Evolutionary conservation across 2,888 invertebrate species (phyloP), one percentile per base, ranked within the genome.

Genomic region (Cerceris ruficornis): DNA sequence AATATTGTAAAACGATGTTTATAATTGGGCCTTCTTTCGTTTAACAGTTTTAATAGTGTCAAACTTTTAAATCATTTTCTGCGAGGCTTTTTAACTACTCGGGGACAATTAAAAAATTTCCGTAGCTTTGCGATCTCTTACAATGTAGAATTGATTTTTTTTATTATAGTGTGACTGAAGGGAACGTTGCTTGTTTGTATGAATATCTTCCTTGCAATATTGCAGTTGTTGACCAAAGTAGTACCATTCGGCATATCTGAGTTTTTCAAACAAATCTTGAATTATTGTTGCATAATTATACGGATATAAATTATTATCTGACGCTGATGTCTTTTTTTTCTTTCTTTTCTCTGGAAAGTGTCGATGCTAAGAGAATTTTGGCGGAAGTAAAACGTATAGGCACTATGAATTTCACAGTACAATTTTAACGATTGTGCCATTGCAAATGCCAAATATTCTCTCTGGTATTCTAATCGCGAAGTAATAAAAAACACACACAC

Each of bases 401-500:
- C 82, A 84, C 82, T 67, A 59, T 52, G 69, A 65, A 61, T 43
- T 57, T 64, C 58, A 46, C 49, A 66, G 75, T 80, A 79, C 78
- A 76, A 83, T 43, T 74, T 65, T 54, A 75, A 77, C 68, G 57
- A 71, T 73, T 73, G 84, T 84, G 84, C 84, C 84, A 84, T 84
- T 69, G 72, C 75, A 78, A 74, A 84, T 84, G 82, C 84, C 84
- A 84, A 82, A 84, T 84, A 75, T 82, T 79, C 83, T 76, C 80
- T 54, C 41, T 41, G 66, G 54, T 73, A 62, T 61, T 72, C 54
- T 80, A 61, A 55, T 62, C 54, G 46, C 50, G 15, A 61, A 43
- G 15, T 43, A 42, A 50, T 52, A 42, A 49, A 50, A 60, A 59
- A 14, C 6, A 59, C 17, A 11, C 14, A 43, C 14, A 49, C 50